Evolutionary conservation across 2,113 vertebrate species (phyloP), one percentile per base, ranked within the genome.

Genomic region (Sarotherodon lohbergeri): DNA sequence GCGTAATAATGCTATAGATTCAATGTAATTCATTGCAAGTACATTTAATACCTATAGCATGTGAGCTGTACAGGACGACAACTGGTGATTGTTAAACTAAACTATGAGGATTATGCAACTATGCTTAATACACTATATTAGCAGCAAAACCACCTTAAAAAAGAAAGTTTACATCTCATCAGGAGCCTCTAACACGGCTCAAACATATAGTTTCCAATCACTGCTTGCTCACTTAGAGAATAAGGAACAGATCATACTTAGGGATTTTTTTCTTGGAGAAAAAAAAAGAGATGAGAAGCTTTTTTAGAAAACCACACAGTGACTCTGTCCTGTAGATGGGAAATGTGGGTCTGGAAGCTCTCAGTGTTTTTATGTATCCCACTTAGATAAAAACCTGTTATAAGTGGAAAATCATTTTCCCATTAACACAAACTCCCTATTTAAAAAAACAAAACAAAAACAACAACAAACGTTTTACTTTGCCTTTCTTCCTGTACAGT

Each of bases 21-120:
- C 73, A 78, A 0, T 7, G 43, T 76, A 27, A 50, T 32, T 50
- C 0, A 52, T 12, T 78, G 27, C 27, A 52, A 78, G 43, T 0
- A n/a, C 6, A 5, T 48, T 2, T 48, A 76, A 76, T 0, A 48
- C 68, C 9, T 68, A 22, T 1, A 22, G 61, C 63, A 4, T 39
- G 63, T 32, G 27, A 76, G n/a, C 24, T 0, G 2, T 46, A 46
- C 68, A 73, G 1, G 14, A 48, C 0, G 0, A 76, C 71, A 7
- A 3, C 24, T 76, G 9, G 6, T 71, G 36, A 68, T 41, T 73
- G 0, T 76, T 48, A 17, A 59, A 12, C 39, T 9, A 16, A 59
- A 16, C 19, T 32, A 59, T 34, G 13, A 13, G 24, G 24, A 2
- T 7, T 10, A 36, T 63, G 57, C 4, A 24, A 27, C 17, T 24